phyloP scores from a whole-genome alignment of 2,888 invertebrate genomes.

The Mythimna vitellina region DNA sequence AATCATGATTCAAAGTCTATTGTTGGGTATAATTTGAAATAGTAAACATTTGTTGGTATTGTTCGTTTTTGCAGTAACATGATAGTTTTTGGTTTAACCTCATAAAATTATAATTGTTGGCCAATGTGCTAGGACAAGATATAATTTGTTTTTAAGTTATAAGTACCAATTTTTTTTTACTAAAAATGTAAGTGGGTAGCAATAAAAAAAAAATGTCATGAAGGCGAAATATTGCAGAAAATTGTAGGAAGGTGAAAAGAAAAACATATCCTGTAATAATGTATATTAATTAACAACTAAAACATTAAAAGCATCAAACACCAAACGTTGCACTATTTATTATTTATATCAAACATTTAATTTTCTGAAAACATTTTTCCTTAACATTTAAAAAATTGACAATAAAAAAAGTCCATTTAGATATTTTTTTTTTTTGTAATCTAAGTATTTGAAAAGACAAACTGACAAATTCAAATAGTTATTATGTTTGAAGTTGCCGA shows the following conservation, averaged over 20 bases:
- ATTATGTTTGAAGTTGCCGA: constrained; percentile 78
- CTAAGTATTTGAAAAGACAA: constrained; percentile 27
- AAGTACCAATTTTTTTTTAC: no score
- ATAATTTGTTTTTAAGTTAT: not conserved
- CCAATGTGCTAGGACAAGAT: not conserved
- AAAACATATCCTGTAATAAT: not conserved
- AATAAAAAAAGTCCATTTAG: not conserved
- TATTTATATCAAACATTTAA: not conserved
- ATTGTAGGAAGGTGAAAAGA: not conserved
- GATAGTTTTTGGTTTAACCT: constrained; percentile 57
- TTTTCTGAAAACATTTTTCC: not conserved
- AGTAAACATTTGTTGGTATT: constrained; percentile 86
- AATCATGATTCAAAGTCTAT: constrained; percentile 75
- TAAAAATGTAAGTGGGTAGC: not conserved
- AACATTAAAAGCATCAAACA: not conserved
- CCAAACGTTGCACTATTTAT: not conserved
- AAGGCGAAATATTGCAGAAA: not conserved
- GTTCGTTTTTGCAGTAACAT: constrained; percentile 75
- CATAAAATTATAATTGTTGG: constrained; percentile 13
- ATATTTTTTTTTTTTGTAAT: not conserved
- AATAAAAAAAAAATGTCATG: not conserved
- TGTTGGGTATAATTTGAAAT: constrained; percentile 86
- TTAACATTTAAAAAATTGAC: not conserved
- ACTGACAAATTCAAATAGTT: constrained; percentile 47
- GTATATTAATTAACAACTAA: constrained; percentile 19